A percentile compares a stretch with the other conserved stretches of the same genome.
These are phyloP conservation scores for Lagorchestes hirsutus DNA, from an alignment of 2,797 vertebrate genomes.

Conservation along the genomic window DNA sequence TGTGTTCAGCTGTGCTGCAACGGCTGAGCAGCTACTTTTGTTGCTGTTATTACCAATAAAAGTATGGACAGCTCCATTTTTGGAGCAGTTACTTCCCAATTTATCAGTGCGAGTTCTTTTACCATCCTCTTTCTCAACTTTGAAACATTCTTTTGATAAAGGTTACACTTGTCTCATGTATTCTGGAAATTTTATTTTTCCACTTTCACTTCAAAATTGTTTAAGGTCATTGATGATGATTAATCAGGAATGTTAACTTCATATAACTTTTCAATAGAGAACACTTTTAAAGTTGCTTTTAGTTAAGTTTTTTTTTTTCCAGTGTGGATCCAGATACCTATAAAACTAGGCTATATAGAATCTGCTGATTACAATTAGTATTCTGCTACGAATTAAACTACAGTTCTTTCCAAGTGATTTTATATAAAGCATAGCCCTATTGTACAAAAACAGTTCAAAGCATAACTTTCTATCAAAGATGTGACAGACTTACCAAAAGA, in stretches of 20 bases:
- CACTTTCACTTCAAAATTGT: conserved; percentile 18
- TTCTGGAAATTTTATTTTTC: conserved; percentile 52
- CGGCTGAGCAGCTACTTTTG: not conserved
- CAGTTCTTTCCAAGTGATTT: conserved; percentile 70
- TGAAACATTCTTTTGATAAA: not conserved
- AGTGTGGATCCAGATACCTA: conserved; percentile 44
- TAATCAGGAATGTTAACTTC: conserved; percentile 55
- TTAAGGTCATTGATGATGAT: conserved; percentile 34
- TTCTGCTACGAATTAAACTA: conserved; percentile 71
- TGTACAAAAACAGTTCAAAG: conserved; percentile 66
- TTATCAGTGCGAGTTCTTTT: not conserved
- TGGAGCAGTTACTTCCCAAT: not conserved
- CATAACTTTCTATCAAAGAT: conserved; percentile 59
- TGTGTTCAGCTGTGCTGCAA: not conserved
- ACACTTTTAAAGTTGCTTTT: conserved; percentile 41
- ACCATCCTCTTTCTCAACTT: not conserved
- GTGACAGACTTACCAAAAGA: conserved; percentile 55
- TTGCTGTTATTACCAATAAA: not conserved
- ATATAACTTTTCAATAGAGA: conserved; percentile 44
- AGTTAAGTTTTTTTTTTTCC: conserved; percentile 57
- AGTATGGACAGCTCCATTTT: not conserved
- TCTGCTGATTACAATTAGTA: conserved; percentile 75
- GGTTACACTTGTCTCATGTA: not conserved
- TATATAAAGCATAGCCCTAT: conserved; percentile 52
- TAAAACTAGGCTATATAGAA: conserved; percentile 59